A percentile compares a stretch with the other conserved stretches of the same genome.
Evolutionary conservation across 1,140 invertebrate genomes (phyloP).

Genomic region (Lucilia cuprina): DNA sequence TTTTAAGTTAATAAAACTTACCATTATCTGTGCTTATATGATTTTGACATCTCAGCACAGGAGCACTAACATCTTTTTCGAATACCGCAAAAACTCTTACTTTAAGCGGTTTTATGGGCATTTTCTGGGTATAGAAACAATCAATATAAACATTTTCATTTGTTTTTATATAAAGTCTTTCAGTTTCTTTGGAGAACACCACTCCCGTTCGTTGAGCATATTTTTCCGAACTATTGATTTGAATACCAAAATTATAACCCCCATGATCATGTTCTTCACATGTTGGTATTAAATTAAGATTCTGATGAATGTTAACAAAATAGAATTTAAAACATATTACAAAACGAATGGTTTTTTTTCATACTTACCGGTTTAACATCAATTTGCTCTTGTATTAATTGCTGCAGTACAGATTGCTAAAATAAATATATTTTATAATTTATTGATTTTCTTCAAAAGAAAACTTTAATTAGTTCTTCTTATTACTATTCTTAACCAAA

Average conservation of each 20-base stretch:
- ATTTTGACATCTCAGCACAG: constrained; percentile 57
- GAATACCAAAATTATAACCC: constrained; percentile 49
- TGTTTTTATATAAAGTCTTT: constrained; percentile 56
- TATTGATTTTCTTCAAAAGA: not conserved
- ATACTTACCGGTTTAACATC: constrained; percentile 44
- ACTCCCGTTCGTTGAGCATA: constrained; percentile 21
- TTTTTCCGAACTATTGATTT: constrained; percentile 43
- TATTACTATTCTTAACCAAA: not conserved
- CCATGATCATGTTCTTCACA: constrained; percentile 53
- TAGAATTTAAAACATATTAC: no score
- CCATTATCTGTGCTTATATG: constrained; percentile 52
- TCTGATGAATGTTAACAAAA: constrained; percentile 35
- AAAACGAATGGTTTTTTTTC: not conserved
- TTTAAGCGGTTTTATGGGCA: constrained; percentile 51
- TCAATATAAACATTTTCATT: constrained; percentile 53
- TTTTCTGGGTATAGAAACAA: constrained; percentile 47
- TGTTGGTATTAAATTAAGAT: constrained; percentile 50
- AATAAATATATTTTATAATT: not conserved
- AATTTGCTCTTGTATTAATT: constrained; percentile 48
- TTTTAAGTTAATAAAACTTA: not conserved
- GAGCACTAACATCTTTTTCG: constrained; percentile 53
- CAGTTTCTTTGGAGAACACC: constrained; percentile 41
- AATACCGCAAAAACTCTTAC: constrained; percentile 54
- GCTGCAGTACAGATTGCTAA: constrained; percentile 55
- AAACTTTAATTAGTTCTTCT: not conserved